A percentile compares a stretch with the other conserved stretches of the same genome.
Evolutionary conservation across 2,888 invertebrate species (phyloP).

Genomic region (Sceliomorpha sp.): DNA sequence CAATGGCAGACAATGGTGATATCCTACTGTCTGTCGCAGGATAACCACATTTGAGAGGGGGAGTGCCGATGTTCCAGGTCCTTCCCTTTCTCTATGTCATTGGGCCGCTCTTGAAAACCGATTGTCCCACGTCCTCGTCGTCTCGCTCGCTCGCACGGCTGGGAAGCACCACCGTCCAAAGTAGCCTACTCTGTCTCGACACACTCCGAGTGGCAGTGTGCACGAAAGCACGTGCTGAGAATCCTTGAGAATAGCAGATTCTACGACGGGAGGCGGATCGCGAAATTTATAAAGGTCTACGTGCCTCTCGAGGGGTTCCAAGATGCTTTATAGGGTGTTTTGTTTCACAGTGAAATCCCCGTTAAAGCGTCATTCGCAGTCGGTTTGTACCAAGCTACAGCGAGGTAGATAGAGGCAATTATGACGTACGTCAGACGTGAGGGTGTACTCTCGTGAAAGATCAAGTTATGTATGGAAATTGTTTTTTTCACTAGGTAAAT

Average conservation of each 20-base stretch:
- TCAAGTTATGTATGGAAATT: no score
- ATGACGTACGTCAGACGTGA: slow-evolving; percentile 41
- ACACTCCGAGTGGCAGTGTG: slow-evolving; percentile 49
- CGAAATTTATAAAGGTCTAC: slow-evolving; percentile 78
- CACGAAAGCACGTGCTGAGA: slow-evolving; percentile 71
- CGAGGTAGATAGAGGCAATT: slow-evolving; percentile 43
- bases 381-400: slow-evolving; percentile 65
- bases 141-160: slow-evolving; percentile 46
- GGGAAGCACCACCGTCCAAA: slow-evolving; percentile 47
- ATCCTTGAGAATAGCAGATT: slow-evolving; percentile 69
- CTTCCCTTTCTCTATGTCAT: slow-evolving; percentile 44
- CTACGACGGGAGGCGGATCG: slow-evolving; percentile 59
- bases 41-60: slow-evolving; percentile 47
- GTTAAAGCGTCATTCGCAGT: slow-evolving; percentile 74
- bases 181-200: slow-evolving; percentile 39
- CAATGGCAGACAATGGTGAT: slow-evolving; percentile 64
- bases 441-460: slow-evolving; percentile 42
- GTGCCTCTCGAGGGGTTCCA: slow-evolving; percentile 64
- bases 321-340: slow-evolving; percentile 69
- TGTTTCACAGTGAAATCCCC: slow-evolving; percentile 63
- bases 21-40: slow-evolving; percentile 59
- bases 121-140: slow-evolving; percentile 56
- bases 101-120: slow-evolving; percentile 42
- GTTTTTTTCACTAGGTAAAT: no score
- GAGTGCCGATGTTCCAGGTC: slow-evolving; percentile 39